Evolutionary conservation across 2,888 invertebrate genomes (phyloP), one percentile per base, ranked within the genome.

Genomic region (Biston stratarius): DNA sequence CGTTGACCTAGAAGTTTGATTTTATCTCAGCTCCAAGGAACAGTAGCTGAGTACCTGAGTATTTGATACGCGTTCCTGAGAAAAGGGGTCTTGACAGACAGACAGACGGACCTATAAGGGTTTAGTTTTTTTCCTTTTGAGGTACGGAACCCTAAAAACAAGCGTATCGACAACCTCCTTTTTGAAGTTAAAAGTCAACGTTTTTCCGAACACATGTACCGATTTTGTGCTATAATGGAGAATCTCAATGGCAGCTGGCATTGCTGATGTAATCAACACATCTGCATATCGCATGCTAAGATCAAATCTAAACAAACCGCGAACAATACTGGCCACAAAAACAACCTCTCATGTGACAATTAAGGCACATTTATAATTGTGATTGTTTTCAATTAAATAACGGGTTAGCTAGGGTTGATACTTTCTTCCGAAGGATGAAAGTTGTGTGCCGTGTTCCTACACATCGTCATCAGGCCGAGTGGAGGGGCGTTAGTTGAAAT

Each of bases 241-340:
- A 52, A 36, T 14, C 52, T 9, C 52, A 52, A 8, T 8, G 1
- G 11, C 12, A 33, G 48, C 24, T 48, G 33, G 24, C n/a, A 36
- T 10, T 12, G 53, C 15, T 70, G 68, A 68, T 68, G 56, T 65
- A 63, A 64, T 58, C 24, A 11, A 60, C 69, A 75, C 51, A 51
- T 70, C 64, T 68, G 67, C 52, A 67, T 58, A 70, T 73, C 60
- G 70, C 71, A 74, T 75, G 74, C 24, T n/a, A 11, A 34, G 24
- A 58, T 42, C 34, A 15, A 47, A 58, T 56, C 51, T 12, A 60
- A 24, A 34, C 45, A 45, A 44, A 57, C 49, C 40, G 24, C 55
- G 52, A 67, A 52, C 51, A 64, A 68, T 47, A 12, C 55, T 42
- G 8, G 40, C 40, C 10, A 14, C 52, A 64, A 62, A 65, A 67